Percentiles rank a stretch among this genome's conserved stretches.
These are phyloP conservation scores for Gallirallus australis DNA, from an alignment of 2,797 vertebrate species.

Conservation along the genomic window DNA sequence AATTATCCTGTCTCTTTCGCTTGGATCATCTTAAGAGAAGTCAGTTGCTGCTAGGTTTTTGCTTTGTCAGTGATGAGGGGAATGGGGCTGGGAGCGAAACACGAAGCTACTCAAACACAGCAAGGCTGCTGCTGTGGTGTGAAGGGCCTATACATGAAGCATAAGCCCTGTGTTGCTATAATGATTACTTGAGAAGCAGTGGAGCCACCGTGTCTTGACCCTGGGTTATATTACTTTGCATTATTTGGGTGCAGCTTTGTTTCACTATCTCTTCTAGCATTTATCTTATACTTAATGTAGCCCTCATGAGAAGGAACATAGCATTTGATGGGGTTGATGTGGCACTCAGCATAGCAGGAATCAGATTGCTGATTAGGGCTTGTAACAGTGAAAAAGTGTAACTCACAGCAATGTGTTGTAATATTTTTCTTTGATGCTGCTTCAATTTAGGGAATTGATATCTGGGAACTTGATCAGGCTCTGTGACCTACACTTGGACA, in stretches of 20 bases:
- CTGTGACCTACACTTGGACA: neutral
- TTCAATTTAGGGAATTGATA: neutral
- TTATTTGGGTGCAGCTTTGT: neutral
- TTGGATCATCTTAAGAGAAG: neutral
- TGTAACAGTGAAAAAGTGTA: neutral
- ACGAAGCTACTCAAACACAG: neutral
- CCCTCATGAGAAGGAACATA: neutral
- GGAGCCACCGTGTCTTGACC: neutral
- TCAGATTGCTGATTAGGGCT: conserved; percentile 6
- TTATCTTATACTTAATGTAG: neutral
- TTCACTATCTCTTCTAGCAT: neutral
- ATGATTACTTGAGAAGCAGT: neutral
- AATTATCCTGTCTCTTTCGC: neutral
- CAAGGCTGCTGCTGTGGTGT: neutral
- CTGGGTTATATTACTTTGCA: neutral
- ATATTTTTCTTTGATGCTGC: conserved; percentile 10
- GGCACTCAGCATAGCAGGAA: neutral
- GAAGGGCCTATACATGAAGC: neutral
- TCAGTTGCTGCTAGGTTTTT: neutral
- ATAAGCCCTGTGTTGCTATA: neutral
- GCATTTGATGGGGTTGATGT: neutral
- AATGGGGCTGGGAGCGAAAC: neutral
- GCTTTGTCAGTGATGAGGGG: neutral
- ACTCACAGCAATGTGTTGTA: neutral
- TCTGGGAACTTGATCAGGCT: neutral